Evolutionary conservation across 2,797 vertebrate species (phyloP).

Genomic region (Euthynnus affinis): DNA sequence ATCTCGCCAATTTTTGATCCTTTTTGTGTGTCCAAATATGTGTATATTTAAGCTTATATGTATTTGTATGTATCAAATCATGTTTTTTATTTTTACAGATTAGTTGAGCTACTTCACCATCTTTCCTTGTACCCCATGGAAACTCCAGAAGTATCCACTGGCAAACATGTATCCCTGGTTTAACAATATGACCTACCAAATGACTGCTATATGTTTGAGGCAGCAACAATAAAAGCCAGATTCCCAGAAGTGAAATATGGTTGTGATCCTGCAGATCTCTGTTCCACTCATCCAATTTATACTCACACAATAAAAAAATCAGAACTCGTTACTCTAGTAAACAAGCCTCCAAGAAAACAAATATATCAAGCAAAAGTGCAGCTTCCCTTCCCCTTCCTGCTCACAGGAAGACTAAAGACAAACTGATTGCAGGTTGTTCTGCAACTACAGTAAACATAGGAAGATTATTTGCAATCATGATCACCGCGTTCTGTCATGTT

Average conservation of each 20-base stretch:
- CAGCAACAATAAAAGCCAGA: background rate
- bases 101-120: too few relatives aligned
- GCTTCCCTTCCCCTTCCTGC: background rate
- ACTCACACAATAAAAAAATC: background rate
- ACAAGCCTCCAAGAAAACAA: background rate
- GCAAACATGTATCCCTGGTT: too few relatives aligned
- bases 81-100: too few relatives aligned
- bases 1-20: too few relatives aligned
- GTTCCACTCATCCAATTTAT: background rate
- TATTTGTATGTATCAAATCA: too few relatives aligned
- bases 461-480: slow-evolving; percentile 1
- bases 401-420: background rate
- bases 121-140: too few relatives aligned
- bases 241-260: background rate
- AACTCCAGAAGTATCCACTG: too few relatives aligned
- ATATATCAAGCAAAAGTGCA: background rate
- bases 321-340: background rate
- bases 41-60: too few relatives aligned
- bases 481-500: background rate
- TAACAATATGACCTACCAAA: too few relatives aligned
- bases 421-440: slow-evolving; percentile 2
- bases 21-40: too few relatives aligned
- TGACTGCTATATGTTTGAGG: background rate
- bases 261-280: background rate
- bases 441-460: background rate